Evolutionary conservation across 2,113 vertebrate genomes (phyloP), one percentile per base, ranked within the genome.

Genomic region (Ginglymostoma cirratum): DNA sequence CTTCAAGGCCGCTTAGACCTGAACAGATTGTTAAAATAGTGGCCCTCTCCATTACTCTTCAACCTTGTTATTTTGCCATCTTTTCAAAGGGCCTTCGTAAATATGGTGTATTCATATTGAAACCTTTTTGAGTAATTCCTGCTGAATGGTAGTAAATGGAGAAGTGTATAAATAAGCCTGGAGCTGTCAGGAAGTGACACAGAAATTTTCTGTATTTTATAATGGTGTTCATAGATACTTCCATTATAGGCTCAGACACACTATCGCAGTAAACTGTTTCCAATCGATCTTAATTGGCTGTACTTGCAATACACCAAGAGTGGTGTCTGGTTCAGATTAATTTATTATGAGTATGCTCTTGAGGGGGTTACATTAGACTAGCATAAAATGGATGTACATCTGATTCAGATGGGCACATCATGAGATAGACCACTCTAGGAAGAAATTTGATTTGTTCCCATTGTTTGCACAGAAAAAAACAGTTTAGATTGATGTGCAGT

Each of bases 81-180:
- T 69, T 93, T 65, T n/a, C 65, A 69, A 94, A 94, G n/a, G 65
- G 7, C 34, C 6, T 94, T 30, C 1, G 55, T 93, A 93, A 66
- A 93, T 66, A 94, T 45, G 65, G 61, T 67, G 92, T 69, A 94
- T 94, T 94, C 65, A 69, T 70, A 69, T 45, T 94, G 66, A 94
- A 94, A 61, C 52, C 87, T 52, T 48, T 90, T 55, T 34, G 87
- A 94, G 92, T 67, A 94, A 94, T 69, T 94, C 65, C 66, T 94
- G 61, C 55, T 66, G 90, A 94, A 94, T 94, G 65, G n/a, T 42
- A 67, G 67, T 66, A 94, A 94, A 94, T 66, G 90, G 65, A 94
- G 90, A 66, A 65, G 65, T 94, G 65, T 94, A 67, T 94, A 94
- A 94, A 94, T 94, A 94, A 67, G n/a, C 90, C 65, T 94, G 66